Base-by-base conservation (phyloP, 2,797 vertebrate genomes). In the Macroramphosus scolopax region DNA sequence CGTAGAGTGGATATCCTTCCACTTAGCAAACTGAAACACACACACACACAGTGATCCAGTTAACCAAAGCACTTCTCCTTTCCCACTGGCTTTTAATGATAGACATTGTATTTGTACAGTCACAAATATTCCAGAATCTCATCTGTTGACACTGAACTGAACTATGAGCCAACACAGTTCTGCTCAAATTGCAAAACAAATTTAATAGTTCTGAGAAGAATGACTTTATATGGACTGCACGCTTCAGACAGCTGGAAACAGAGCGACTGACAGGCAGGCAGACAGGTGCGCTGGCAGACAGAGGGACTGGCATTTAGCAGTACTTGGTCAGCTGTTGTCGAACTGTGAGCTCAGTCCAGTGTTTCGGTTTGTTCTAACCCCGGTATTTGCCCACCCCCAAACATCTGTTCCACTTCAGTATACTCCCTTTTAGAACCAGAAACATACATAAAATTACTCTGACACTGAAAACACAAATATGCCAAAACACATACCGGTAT, bases 1-100 rank as follows among this genome's bases (percentile, higher is more conserved):
- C 95, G 91, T 62, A 98, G 92, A 34, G 95, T 97, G 62, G 97
- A 99, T 87, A 99, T 99, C 89, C 97, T 93, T 81, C 97, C 97
- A 77, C 97, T 99, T 68, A 99, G 92, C 83, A 99, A 93, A 88
- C 96, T 99, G 78, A 38, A 91, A 91, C 53, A 50, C 8, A 58
- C 12, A 63, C 52, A 48, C 29, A 47, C 15, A 47, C 22, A 53
- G 16, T 14, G 29, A 48, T 60, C 40, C 17, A 39, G 38, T 70
- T 72, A 68, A 41, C 43, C 13, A 2, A 22, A 52, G 16, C 24
- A 37, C 63, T n/a, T n/a, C n/a, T n/a, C n/a, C n/a, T n/a, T n/a
- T n/a, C 25, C 13, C 52, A 48, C 41, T 30, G 30, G 41, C 8
- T 11, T 43, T 17, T 47, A 39, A 14, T 52, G 30, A 39, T 43